These are phyloP conservation scores for Neodiprion pinetum DNA, from an alignment of 1,140 invertebrate species.

Conservation along the genomic window DNA sequence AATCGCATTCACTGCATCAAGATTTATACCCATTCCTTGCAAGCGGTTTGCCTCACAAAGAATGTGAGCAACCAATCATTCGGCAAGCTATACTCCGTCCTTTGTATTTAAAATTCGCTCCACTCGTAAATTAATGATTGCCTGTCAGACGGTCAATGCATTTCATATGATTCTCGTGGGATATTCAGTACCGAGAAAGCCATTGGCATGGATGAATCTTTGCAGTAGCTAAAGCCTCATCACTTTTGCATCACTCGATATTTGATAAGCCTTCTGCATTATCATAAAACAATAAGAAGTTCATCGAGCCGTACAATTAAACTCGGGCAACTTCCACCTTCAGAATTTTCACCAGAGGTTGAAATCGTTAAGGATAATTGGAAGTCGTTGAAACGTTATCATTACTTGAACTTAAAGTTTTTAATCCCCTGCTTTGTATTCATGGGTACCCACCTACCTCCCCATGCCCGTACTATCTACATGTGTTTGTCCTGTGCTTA, in stretches of 20 bases:
- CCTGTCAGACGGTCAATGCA: neutral
- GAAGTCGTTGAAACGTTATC: neutral
- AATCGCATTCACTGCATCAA: neutral
- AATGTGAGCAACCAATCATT: neutral
- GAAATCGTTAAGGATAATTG: neutral
- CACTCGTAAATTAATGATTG: constrained; percentile 4
- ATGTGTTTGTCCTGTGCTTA: neutral
- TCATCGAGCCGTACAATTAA: neutral
- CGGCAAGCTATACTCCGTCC: neutral
- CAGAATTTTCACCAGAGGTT: neutral
- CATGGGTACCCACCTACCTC: neutral
- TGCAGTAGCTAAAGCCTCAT: too few species aligned
- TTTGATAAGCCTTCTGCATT: too few species aligned
- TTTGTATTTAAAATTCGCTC: neutral
- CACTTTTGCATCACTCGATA: too few species aligned
- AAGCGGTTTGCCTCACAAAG: neutral
- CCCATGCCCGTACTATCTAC: neutral
- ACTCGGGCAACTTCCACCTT: neutral
- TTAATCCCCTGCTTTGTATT: neutral
- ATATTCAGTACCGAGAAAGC: too few species aligned
- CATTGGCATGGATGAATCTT: too few species aligned
- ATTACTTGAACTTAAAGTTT: neutral
- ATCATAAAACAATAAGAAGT: neutral
- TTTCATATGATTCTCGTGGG: too few species aligned
- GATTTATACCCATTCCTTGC: neutral